These are phyloP conservation scores for Rotaria sp. DNA, from an alignment of 2,888 invertebrate genomes.

Conservation along the genomic window DNA sequence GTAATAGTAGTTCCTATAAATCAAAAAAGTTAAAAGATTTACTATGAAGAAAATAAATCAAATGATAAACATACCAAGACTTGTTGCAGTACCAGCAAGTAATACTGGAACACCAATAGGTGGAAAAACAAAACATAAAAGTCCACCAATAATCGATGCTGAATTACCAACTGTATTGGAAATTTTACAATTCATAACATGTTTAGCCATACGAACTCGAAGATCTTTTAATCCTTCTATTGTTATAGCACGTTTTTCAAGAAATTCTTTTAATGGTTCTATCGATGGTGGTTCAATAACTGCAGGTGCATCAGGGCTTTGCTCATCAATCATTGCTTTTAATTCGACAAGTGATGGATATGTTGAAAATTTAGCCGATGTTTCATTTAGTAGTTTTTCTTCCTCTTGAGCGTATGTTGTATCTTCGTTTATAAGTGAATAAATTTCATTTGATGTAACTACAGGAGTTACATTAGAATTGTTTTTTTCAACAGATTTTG, in stretches of 20 bases:
- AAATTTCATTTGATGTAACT: not conserved
- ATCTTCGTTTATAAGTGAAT: not conserved
- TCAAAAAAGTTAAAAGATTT: not conserved
- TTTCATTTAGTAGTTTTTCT: not conserved
- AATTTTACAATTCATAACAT: conserved; percentile 14
- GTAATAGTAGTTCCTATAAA: not conserved
- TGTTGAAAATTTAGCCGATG: too few relatives aligned
- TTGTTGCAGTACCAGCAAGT: not conserved
- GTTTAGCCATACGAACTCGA: not conserved
- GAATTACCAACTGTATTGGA: conserved; percentile 12
- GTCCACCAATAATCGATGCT: conserved; percentile 1
- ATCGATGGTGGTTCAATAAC: not conserved
- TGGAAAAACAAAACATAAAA: conserved; percentile 27
- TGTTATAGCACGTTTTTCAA: not conserved
- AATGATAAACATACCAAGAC: not conserved
- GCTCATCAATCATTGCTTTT: not conserved
- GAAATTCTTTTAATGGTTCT: not conserved
- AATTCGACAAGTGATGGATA: conserved; percentile 17
- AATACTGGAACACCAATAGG: conserved; percentile 26
- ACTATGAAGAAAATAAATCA: not conserved
- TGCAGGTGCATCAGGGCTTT: not conserved
- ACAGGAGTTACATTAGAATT: not conserved
- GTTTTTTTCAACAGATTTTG: not conserved
- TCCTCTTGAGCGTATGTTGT: not conserved
- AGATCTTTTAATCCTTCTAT: conserved; percentile 5